Conservation (phyloP, 2,888 invertebrate genomes). For the Asteroscopus sphinx region DNA sequence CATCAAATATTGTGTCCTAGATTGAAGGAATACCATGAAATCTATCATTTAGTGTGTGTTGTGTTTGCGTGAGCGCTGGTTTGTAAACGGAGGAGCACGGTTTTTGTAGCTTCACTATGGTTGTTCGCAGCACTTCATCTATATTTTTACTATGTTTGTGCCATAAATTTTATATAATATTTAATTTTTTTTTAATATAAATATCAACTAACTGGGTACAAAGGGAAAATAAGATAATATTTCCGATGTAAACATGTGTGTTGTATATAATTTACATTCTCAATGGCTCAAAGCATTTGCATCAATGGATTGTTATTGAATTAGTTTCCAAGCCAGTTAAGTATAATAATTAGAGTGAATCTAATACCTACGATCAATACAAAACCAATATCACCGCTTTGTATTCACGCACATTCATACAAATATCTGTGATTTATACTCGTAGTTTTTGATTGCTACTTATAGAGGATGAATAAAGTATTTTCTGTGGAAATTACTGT, state of each 20-base stretch:
- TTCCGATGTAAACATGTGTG: constrained; percentile 35
- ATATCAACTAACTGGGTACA: constrained; percentile 5
- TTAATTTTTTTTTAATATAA: too few relatives aligned
- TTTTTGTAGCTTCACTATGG: too few relatives aligned
- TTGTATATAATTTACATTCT: constrained; percentile 41
- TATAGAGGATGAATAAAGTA: constrained; percentile 29
- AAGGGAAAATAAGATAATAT: constrained; percentile 44
- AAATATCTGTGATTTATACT: constrained; percentile 23
- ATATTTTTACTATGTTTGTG: too few relatives aligned
- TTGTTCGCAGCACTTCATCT: too few relatives aligned
- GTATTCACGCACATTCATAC: constrained; percentile 15
- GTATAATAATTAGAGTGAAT: constrained; percentile 15
- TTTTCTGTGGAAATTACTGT: constrained; percentile 49
- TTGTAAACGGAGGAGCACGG: too few relatives aligned
- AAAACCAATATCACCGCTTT: constrained; percentile 8
- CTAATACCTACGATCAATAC: constrained; percentile 21
- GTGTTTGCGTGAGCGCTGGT: too few relatives aligned
- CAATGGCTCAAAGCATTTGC: constrained; percentile 38
- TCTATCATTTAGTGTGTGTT: too few relatives aligned
- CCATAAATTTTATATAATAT: too few relatives aligned
- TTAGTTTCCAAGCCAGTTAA: constrained; percentile 36
- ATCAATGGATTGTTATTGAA: constrained; percentile 49
- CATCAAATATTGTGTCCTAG: too few relatives aligned
- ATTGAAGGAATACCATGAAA: too few relatives aligned
- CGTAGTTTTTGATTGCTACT: constrained; percentile 29